These are phyloP conservation scores for Hepsetus odoe DNA, from an alignment of 2,113 vertebrate genomes.

Conservation along the genomic window DNA sequence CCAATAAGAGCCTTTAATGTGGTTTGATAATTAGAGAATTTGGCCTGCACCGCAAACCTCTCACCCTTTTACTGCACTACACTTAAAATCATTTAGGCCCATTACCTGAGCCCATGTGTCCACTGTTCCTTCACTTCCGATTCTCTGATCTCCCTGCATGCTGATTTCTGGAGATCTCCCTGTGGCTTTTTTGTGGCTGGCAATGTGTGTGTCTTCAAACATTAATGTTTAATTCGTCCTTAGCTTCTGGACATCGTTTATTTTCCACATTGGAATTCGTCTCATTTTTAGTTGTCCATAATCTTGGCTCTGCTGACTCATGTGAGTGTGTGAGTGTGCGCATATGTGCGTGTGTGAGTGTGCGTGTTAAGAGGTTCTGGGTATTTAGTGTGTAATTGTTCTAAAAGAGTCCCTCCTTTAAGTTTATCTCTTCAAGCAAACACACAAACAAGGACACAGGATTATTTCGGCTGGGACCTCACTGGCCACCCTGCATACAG, in stretches of 20 bases:
- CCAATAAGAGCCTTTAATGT: slow-evolving; percentile 19
- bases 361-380: slow-evolving; percentile 28
- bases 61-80: slow-evolving; percentile 15
- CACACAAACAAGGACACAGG: slow-evolving; percentile 57
- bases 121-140: neutral
- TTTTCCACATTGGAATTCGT: neutral
- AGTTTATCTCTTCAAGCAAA: slow-evolving; percentile 31
- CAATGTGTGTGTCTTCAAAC: neutral
- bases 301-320: neutral
- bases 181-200: neutral
- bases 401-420: slow-evolving; percentile 51
- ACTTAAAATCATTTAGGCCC: slow-evolving; percentile 13
- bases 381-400: slow-evolving; percentile 60
- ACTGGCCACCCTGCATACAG: slow-evolving; percentile 54
- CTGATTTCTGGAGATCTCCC: neutral
- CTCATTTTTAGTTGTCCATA: neutral
- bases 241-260: neutral
- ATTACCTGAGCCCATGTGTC: neutral
- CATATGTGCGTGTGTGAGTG: slow-evolving; percentile 33
- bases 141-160: neutral
- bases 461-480: slow-evolving; percentile 51
- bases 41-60: neutral
- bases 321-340: slow-evolving; percentile 31
- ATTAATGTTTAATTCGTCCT: neutral
- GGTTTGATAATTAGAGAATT: slow-evolving; percentile 30